phyloP scores from a whole-genome alignment of 2,113 vertebrate genomes.

The Oxyura jamaicensis region DNA sequence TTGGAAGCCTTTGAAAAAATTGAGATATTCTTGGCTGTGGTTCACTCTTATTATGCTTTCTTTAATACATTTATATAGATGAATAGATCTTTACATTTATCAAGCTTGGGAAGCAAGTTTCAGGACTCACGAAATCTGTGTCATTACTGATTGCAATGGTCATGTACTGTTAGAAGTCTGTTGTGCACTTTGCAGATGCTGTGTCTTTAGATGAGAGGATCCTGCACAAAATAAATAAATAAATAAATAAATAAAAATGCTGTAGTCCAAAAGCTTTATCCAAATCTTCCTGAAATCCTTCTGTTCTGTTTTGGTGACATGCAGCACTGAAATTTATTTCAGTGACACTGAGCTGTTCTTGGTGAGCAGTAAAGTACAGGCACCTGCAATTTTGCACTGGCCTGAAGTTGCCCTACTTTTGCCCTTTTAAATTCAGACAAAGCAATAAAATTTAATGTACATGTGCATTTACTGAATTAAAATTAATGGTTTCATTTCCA shows the following conservation, averaged over 20 bases:
- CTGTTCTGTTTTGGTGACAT: neutral
- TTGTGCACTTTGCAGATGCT: neutral
- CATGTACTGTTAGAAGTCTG: neutral
- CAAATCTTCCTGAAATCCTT: neutral
- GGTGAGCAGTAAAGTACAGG: neutral
- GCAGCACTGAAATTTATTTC: neutral
- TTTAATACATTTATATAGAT: constrained; percentile 3
- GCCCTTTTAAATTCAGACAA: constrained; percentile 16
- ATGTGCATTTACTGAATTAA: constrained; percentile 29
- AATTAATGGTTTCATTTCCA: constrained; percentile 57
- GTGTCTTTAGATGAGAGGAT: neutral
- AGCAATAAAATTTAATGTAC: constrained; percentile 57
- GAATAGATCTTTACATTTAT: neutral
- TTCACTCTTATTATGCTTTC: neutral
- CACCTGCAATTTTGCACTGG: constrained; percentile 6
- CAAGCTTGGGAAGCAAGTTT: neutral
- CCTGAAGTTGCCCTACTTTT: neutral
- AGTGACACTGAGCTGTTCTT: neutral
- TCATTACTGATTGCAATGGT: neutral
- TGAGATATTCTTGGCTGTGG: constrained; percentile 36
- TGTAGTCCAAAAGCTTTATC: neutral
- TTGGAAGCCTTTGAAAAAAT: constrained; percentile 40
- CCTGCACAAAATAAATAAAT: too few relatives aligned
- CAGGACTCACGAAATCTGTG: neutral
- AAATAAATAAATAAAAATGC: neutral